Evolutionary conservation across 1,140 invertebrate species (phyloP).

Genomic region (Drosophila obscura): DNA sequence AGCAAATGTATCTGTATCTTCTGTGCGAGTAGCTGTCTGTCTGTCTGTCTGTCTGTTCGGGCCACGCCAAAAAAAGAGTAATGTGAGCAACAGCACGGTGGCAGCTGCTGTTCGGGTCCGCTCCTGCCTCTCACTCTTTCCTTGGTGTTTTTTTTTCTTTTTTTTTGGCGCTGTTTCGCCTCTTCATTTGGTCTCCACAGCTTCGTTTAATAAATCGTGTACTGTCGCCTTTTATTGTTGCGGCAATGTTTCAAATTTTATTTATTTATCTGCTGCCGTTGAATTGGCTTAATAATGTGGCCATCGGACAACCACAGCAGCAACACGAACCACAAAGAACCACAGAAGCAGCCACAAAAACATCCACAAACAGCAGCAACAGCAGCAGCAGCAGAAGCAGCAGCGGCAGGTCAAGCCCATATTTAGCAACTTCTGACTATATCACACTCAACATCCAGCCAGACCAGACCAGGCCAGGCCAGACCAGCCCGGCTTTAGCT

Average conservation of each 20-base stretch:
- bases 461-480: too few species aligned
- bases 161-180: conserved; percentile 47
- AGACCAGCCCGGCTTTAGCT: conserved; percentile 50
- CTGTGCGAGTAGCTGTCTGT: conserved; percentile 29
- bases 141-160: conserved; percentile 3
- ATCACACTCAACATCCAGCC: conserved; percentile 56
- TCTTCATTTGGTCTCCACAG: conserved; percentile 62
- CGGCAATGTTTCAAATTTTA: conserved; percentile 82
- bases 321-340: too few species aligned
- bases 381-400: conserved; percentile 28
- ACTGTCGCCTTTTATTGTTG: conserved; percentile 82
- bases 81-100: conserved; percentile 77
- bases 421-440: conserved; percentile 75
- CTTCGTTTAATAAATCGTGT: conserved; percentile 79
- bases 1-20: conserved; percentile 74
- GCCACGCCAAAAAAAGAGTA: conserved; percentile 79
- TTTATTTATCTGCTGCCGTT: conserved; percentile 80
- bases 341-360: too few species aligned
- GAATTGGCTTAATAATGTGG: conserved; percentile 81
- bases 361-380: conserved; percentile 13
- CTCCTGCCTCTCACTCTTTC: conserved; percentile 6
- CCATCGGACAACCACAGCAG: conserved; percentile 44
- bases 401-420: conserved; percentile 65
- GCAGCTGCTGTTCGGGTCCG: conserved; percentile 64
- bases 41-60: conserved; percentile 19